These are phyloP conservation scores for Spongilla lacustris DNA, from an alignment of 37 sponge, comb jelly and placozoan species.

Conservation along the genomic window DNA sequence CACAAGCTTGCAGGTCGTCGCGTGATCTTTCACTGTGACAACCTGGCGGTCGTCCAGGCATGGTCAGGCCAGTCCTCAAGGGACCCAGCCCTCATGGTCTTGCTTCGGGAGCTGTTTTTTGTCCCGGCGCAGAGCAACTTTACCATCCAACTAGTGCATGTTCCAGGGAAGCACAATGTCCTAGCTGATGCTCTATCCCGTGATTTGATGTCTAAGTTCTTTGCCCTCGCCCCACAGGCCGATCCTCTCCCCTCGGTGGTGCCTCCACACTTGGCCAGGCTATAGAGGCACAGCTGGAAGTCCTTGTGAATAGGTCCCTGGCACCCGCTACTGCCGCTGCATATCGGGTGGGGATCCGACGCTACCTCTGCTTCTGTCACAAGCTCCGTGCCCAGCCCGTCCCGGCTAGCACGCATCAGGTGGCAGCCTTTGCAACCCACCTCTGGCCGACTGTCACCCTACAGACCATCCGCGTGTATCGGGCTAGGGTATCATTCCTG, in stretches of 20 bases:
- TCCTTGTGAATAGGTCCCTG: conserved; percentile 4
- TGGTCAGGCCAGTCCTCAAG: conserved; percentile 20
- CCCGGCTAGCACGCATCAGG: conserved; percentile 11
- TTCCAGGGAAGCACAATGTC: conserved; percentile 12
- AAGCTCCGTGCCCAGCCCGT: conserved; percentile 4
- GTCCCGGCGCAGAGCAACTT: conserved; percentile 17
- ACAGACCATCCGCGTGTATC: conserved; percentile 19
- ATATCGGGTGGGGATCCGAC: conserved; percentile 19
- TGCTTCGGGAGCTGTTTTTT: conserved; percentile 16
- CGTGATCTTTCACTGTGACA: conserved; percentile 39
- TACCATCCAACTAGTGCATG: conserved; percentile 1
- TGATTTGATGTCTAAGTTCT: neutral
- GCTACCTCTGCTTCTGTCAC: conserved; percentile 16
- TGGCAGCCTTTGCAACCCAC: conserved; percentile 18
- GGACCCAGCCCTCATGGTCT: conserved; percentile 18
- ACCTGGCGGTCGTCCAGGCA: conserved; percentile 25
- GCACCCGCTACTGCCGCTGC: conserved; percentile 25
- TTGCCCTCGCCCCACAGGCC: too few species aligned
- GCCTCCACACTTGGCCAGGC: conserved; percentile 3
- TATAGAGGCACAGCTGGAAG: too few species aligned
- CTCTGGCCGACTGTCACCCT: neutral
- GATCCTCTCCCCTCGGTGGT: too few species aligned
- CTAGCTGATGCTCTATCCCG: conserved; percentile 53
- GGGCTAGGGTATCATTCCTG: neutral
- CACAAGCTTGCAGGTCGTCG: neutral